Base-by-base conservation (phyloP, 1,140 invertebrate genomes). In the Brachionus rotundiformis region DNA sequence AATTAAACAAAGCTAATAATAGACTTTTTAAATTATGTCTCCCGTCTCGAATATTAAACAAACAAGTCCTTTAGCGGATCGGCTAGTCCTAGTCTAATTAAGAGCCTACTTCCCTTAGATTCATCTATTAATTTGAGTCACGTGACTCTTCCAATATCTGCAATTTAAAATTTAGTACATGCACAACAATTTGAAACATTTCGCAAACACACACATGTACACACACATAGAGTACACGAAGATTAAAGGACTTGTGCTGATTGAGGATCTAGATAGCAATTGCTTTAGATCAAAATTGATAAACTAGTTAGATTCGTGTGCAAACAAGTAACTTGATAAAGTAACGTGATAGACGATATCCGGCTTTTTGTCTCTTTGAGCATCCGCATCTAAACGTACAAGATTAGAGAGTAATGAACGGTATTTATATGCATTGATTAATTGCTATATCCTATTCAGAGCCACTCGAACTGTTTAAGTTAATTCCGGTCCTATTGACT, bases 11-110 rank as follows among this genome's bases (percentile, higher is more conserved):
- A 54, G 47, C 47, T 3, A 8, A 54, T 54, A 54, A 54, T 54
- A 54, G 47, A 54, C 47, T 54, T 54, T 54, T 54, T n/a, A 54
- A 54, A 54, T 54, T 54, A 54, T 54, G 47, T 25, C 19, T 54
- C 47, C 19, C 7, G 47, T 54, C 47, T 54, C 47, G 47, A 54
- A 54, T 54, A 54, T 54, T 54, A 54, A 54, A 54, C 47, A 54
- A 54, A 54, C 5, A 54, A 54, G 47, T n/a, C n/a, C n/a, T 54
- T 49, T 19, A 54, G 36, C 13, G 36, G n/a, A n/a, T n/a, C 36
- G 36, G 36, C 36, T 39, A 54, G 47, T 25, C 47, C 47, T 16
- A 39, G n/a, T n/a, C 36, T 39, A 54, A 54, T 54, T 54, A 54
- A 25, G 47, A 16, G 16, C 47, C 19, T 54, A 8, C 3, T 54